A percentile compares a stretch with the other conserved stretches of the same genome.
Conservation (phyloP, 2,888 invertebrate genomes). For the Ophion ellenae region DNA sequence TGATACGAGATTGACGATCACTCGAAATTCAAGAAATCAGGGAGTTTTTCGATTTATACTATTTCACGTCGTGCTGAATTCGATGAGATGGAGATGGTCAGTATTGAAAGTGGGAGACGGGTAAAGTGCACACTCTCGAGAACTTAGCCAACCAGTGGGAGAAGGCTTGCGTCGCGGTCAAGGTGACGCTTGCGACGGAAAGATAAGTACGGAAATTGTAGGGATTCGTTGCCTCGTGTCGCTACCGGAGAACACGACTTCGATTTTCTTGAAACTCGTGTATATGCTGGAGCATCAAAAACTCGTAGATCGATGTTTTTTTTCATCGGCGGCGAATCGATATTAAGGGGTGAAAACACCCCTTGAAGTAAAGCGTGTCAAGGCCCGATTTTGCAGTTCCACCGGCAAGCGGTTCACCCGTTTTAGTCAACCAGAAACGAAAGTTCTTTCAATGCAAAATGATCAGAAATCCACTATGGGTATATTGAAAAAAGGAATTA, state of each 20-base stretch:
- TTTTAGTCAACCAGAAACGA: too few species aligned
- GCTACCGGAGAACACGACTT: conserved; percentile 5
- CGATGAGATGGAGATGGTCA: conserved; percentile 59
- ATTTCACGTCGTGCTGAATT: background rate
- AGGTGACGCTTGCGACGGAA: conserved; percentile 69
- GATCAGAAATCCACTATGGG: too few species aligned
- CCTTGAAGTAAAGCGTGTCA: background rate
- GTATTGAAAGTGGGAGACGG: conserved; percentile 65
- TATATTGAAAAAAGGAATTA: too few species aligned
- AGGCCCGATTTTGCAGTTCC: too few species aligned
- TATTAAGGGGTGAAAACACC: background rate
- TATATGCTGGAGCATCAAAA: background rate
- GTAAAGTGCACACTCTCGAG: conserved; percentile 56
- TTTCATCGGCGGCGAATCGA: background rate
- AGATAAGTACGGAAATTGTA: conserved; percentile 72
- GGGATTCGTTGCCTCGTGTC: conserved; percentile 72
- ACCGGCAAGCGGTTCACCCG: too few species aligned
- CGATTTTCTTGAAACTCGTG: background rate
- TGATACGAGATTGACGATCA: too few species aligned
- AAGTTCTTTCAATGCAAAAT: too few species aligned
- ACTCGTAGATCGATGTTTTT: too few species aligned
- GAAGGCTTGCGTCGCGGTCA: conserved; percentile 71
- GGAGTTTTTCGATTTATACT: too few species aligned
- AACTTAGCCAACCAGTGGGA: conserved; percentile 66
- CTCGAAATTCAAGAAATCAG: too few species aligned